Base-by-base conservation (phyloP, 1,140 invertebrate genomes). In the Diplogasteroides magnus region DNA sequence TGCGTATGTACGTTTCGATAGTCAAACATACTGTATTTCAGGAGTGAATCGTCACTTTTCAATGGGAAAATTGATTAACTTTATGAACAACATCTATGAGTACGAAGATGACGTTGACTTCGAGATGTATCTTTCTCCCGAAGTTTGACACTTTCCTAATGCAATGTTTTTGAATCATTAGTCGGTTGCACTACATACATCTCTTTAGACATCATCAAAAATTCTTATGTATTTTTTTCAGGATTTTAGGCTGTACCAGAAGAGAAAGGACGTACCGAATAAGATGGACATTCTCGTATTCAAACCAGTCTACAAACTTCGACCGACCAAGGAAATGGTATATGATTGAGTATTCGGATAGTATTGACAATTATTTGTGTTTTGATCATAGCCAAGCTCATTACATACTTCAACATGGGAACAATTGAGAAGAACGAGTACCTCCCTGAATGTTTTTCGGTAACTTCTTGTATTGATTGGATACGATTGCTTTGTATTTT, bases 301-400 rank as follows among this genome's bases (percentile, higher is more conserved):
- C 66, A 26, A 29, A 19, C 66, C 66, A 14, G 29, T 13, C 3
- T 68, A 68, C 59, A 29, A 31, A 26, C 15, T 68, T 19, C 25
- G 66, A 26, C 66, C 66, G 6, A 68, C 66, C 6, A 2, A 19
- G 13, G 15, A 1, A 27, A 48, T 63, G 32, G 66, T 68, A 26
- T 57, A 27, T 26, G 13, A 29, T 25, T 19, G 25, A 14, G 15
- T 64, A 0, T 26, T 0, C 48, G 6, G 25, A 23, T 61, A n/a
- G 19, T 66, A 60, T n/a, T 61, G n/a, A 23, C 0, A 31, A 68
- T 14, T 6, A 65, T 15, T 23, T 64, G 28, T 29, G 23, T 64
- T 64, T 26, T 66, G 66, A 32, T 68, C 25, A 29, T 68, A 11
- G 26, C 61, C 19, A 68, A 68, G 27, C 56, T 68, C 6, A n/a